Conservation (phyloP, 2,113 vertebrate genomes). For the Thalassoma bifasciatum region DNA sequence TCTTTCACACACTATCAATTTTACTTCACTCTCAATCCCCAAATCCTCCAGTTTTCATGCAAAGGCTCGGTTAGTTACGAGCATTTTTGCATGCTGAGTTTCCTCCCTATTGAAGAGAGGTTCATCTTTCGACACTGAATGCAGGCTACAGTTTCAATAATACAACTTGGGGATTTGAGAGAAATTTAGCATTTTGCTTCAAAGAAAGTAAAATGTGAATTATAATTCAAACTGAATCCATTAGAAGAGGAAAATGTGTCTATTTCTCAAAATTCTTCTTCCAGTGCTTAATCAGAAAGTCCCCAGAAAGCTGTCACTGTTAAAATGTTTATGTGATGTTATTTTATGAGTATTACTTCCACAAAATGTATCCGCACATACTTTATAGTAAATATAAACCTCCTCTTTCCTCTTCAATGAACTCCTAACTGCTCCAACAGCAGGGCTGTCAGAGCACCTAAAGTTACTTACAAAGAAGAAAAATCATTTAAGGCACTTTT, state of each 20-base stretch:
- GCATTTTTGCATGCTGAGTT: conserved; percentile 58
- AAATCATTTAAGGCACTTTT: conserved; percentile 71
- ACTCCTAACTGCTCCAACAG: conserved; percentile 36
- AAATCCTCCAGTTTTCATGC: conserved; percentile 74
- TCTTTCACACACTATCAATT: conserved; percentile 76
- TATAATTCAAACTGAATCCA: conserved; percentile 7
- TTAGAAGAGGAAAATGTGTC: conserved; percentile 11
- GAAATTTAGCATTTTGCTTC: conserved; percentile 18
- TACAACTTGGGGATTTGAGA: conserved; percentile 38
- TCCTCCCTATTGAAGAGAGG: conserved; percentile 50
- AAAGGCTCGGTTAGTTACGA: conserved; percentile 68
- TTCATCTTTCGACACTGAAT: conserved; percentile 57
- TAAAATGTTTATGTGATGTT: conserved; percentile 20
- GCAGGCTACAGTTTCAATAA: conserved; percentile 26
- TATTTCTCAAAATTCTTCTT: conserved; percentile 49
- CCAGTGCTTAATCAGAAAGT: conserved; percentile 63
- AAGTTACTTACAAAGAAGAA: conserved; percentile 54
- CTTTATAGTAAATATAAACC: conserved; percentile 25
- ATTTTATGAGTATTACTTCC: conserved; percentile 26
- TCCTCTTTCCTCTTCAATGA: conserved; percentile 22
- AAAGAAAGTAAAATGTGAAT: conserved; percentile 37
- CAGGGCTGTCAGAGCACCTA: conserved; percentile 53
- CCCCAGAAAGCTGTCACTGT: conserved; percentile 45
- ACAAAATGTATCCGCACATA: conserved; percentile 30
- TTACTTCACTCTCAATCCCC: conserved; percentile 65